Conservation (phyloP, 2,113 vertebrate species). For the Eidolon helvum region DNA sequence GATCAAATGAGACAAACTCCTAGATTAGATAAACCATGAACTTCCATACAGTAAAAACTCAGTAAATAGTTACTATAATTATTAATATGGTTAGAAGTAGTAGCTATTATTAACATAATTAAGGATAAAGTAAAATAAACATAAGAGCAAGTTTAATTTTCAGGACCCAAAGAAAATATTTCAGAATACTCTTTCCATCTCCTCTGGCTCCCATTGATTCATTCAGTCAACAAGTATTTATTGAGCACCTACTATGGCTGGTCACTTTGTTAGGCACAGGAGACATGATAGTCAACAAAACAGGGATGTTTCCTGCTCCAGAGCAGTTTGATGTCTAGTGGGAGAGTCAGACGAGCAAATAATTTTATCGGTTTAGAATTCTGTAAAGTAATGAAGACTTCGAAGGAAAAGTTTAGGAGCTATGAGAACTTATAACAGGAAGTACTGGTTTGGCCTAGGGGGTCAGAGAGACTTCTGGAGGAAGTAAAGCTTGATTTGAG, state of each 20-base stretch:
- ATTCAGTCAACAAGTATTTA: neutral
- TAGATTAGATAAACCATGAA: neutral
- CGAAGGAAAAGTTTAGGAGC: neutral
- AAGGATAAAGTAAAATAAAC: neutral
- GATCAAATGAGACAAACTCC: neutral
- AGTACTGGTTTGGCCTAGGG: neutral
- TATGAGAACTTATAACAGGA: neutral
- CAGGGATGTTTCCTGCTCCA: neutral
- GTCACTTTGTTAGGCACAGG: neutral
- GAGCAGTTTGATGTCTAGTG: neutral
- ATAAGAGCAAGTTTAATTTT: neutral
- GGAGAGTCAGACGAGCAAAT: neutral
- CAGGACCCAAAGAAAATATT: neutral
- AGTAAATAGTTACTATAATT: neutral
- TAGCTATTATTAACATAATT: neutral
- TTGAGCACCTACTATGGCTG: neutral
- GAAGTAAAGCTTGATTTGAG: neutral
- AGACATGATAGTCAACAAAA: accelerated
- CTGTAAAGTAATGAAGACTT: neutral
- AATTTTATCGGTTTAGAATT: neutral
- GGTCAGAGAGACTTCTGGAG: neutral
- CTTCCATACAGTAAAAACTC: neutral
- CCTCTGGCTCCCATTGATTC: neutral
- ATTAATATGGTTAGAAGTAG: neutral
- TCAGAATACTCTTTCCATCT: neutral